Evolutionary conservation across 2,797 vertebrate species (phyloP).

Genomic region (Hylomyscus alleni): DNA sequence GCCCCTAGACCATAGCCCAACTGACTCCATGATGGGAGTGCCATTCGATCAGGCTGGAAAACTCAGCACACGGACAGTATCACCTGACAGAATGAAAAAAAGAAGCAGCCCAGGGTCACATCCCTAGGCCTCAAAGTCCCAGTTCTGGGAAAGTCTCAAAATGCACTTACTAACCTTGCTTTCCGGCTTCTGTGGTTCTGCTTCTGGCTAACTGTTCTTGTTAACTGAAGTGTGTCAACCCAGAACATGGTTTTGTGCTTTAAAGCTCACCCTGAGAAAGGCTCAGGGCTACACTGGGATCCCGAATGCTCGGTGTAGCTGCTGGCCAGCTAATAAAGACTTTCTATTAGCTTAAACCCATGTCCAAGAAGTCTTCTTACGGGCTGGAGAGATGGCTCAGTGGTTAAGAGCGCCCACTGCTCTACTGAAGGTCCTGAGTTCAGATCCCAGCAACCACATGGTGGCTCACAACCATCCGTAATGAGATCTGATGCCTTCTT

Average conservation of each 20-base stretch:
- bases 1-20: neutral
- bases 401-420: too few species aligned
- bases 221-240: neutral
- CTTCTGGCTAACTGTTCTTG: neutral
- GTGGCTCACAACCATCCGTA: too few species aligned
- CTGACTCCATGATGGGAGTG: neutral
- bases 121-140: neutral
- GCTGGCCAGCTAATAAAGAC: neutral
- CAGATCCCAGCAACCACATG: too few species aligned
- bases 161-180: neutral
- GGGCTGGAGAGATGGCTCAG: too few species aligned
- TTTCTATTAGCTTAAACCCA: neutral
- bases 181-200: neutral
- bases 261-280: neutral
- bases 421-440: too few species aligned
- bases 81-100: neutral
- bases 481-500: too few species aligned
- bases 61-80: too few species aligned
- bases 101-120: too few species aligned
- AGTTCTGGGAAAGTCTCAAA: neutral
- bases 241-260: neutral
- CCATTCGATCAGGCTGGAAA: neutral
- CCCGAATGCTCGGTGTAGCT: neutral
- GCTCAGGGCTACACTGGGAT: neutral
- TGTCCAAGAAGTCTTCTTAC: neutral